phyloP scores from a whole-genome alignment of 2,797 vertebrate species.

The Emydoidea blandingii region DNA sequence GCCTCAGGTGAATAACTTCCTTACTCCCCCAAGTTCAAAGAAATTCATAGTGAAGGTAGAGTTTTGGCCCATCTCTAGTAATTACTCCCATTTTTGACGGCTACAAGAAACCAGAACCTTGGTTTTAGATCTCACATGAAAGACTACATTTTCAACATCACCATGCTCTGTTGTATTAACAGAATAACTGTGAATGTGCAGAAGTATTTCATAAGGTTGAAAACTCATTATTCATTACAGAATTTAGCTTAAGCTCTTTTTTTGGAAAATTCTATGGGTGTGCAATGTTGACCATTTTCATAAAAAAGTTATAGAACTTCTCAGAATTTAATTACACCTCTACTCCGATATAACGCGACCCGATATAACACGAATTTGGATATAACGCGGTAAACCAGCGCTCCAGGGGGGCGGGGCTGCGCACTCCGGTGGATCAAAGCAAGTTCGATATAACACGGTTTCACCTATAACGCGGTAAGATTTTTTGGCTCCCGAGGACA shows the following conservation, averaged over 20 bases:
- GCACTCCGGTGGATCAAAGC: too few species aligned
- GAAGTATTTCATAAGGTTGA: background rate
- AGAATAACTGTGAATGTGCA: background rate
- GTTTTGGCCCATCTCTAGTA: background rate
- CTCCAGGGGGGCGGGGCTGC: too few species aligned
- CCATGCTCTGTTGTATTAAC: background rate
- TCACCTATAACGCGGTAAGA: too few species aligned
- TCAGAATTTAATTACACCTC: background rate
- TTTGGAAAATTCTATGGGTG: background rate
- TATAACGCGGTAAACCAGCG: too few species aligned
- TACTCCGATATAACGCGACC: too few species aligned
- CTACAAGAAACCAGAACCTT: background rate
- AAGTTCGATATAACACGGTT: too few species aligned
- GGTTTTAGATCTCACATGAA: background rate
- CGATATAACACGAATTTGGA: too few species aligned
- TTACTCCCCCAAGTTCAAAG: background rate
- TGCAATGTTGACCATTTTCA: background rate
- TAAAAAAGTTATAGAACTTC: background rate
- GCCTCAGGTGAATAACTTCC: background rate
- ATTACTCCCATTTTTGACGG: background rate
- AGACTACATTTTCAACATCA: background rate
- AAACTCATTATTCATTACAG: background rate
- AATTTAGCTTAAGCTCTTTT: background rate
- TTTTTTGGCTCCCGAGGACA: too few species aligned
- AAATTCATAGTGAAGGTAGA: background rate